These are phyloP conservation scores for Meloidogyne hapla DNA, from an alignment of 1,140 invertebrate species.

Conservation along the genomic window DNA sequence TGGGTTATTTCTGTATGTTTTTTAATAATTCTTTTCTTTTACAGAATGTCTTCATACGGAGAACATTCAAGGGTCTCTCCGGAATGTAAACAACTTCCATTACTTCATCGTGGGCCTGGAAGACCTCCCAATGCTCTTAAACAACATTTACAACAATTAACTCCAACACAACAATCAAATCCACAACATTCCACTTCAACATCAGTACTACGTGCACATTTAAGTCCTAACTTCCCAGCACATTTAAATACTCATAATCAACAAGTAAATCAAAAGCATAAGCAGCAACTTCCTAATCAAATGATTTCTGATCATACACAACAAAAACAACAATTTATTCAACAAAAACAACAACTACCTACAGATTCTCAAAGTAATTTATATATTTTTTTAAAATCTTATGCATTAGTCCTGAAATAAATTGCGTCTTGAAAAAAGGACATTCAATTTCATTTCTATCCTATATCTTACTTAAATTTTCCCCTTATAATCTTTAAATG, in stretches of 20 bases:
- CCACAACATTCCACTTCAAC: background rate
- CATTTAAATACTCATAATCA: background rate
- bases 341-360: background rate
- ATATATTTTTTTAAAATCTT: background rate
- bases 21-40: background rate
- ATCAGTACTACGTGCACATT: background rate
- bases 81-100: background rate
- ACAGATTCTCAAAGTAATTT: background rate
- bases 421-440: too few species aligned
- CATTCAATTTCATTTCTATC: too few species aligned
- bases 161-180: background rate
- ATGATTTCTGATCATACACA: background rate
- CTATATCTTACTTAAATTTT: background rate
- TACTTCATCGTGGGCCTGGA: constrained; percentile 21
- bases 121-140: constrained; percentile 15
- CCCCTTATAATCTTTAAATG: background rate
- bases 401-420: too few species aligned
- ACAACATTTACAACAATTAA: constrained; percentile 8
- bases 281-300: background rate
- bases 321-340: constrained; percentile 4
- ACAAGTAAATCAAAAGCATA: background rate
- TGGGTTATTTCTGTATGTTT: background rate
- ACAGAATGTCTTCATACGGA: background rate
- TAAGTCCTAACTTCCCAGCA: background rate
- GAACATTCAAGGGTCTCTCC: background rate